phyloP scores from a whole-genome alignment of 2,888 invertebrate species.

The Pseudococcus longispinus region DNA sequence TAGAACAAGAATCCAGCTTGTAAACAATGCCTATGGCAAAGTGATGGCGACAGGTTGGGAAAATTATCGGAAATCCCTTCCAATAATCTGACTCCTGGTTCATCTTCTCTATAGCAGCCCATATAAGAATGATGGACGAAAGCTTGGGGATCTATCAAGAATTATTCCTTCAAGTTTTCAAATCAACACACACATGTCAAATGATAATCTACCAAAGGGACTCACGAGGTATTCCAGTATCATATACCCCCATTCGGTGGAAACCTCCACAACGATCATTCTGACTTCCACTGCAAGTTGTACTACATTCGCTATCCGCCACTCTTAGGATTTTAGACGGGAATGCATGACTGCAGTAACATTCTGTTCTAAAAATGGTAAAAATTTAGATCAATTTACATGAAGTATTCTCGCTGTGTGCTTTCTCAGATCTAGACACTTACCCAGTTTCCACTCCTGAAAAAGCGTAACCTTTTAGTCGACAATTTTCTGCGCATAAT shows the following conservation, averaged over 20 bases:
- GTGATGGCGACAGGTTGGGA: background rate
- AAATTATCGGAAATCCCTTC: background rate
- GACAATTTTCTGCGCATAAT: background rate
- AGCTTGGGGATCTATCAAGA: background rate
- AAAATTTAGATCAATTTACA: background rate
- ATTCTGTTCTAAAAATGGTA: constrained; percentile 57
- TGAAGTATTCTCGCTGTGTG: background rate
- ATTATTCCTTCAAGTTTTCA: background rate
- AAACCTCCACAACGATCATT: background rate
- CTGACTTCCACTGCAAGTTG: background rate
- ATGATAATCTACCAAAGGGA: background rate
- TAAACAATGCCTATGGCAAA: background rate
- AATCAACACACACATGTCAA: background rate
- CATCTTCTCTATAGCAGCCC: background rate
- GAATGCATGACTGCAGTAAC: constrained; percentile 54
- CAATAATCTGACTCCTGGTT: background rate
- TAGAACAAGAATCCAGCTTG: background rate
- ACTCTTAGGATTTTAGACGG: background rate
- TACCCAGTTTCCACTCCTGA: background rate
- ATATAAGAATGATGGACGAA: background rate
- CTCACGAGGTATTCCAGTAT: background rate
- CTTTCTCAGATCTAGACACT: background rate
- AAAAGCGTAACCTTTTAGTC: background rate
- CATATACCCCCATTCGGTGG: background rate
- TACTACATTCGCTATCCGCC: background rate